Percentiles rank a stretch among this genome's conserved stretches.
Evolutionary conservation across 1,140 invertebrate genomes (phyloP).

Genomic region (Hycleus phaleratus): DNA sequence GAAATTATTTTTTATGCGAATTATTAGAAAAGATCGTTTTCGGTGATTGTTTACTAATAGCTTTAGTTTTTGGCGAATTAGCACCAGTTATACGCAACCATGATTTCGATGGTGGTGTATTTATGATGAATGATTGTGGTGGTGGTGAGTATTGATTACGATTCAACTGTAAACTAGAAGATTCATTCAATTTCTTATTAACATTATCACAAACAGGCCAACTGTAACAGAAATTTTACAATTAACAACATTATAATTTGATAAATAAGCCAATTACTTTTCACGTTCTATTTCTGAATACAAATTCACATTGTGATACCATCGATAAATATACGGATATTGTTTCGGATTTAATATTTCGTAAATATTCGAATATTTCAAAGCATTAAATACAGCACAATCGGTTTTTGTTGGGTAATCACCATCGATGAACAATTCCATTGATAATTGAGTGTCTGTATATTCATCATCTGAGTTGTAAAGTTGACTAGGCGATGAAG

Average conservation of each 20-base stretch:
- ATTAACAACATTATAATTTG: not conserved
- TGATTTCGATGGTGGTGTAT: conserved; percentile 24
- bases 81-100: conserved; percentile 51
- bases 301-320: conserved; percentile 52
- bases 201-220: conserved; percentile 27
- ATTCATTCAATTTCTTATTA: too few species aligned
- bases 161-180: not conserved
- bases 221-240: conserved; percentile 22
- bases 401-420: conserved; percentile 59
- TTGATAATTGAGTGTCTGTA: conserved; percentile 45
- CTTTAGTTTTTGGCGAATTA: conserved; percentile 42
- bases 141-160: not conserved
- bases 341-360: conserved; percentile 42
- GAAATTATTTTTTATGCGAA: not conserved
- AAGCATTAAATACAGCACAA: conserved; percentile 58
- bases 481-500: conserved; percentile 39
- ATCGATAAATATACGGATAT: conserved; percentile 61
- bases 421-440: conserved; percentile 47
- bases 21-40: not conserved
- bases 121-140: not conserved
- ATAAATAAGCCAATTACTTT: conserved; percentile 39
- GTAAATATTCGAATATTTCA: conserved; percentile 41
- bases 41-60: too few species aligned
- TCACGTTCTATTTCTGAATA: conserved; percentile 48
- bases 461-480: conserved; percentile 35